Percentiles rank a stretch among this genome's conserved stretches.
Evolutionary conservation across 2,797 vertebrate genomes (phyloP).

Genomic region (Sciaenops ocellatus): DNA sequence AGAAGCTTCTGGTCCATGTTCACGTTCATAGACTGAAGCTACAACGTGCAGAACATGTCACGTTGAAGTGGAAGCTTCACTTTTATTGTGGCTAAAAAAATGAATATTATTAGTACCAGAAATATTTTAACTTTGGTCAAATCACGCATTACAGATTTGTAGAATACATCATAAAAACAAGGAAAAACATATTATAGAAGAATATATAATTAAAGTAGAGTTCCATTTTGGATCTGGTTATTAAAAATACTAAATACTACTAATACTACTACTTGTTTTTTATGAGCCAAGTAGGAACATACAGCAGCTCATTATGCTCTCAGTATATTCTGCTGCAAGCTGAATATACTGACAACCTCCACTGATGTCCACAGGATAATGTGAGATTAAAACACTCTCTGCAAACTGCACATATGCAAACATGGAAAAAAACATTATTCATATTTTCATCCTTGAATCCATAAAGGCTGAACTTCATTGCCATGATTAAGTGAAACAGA

Average conservation of each 20-base stretch:
- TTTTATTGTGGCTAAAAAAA: not conserved
- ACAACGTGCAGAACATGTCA: not conserved
- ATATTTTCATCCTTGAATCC: conserved; percentile 1
- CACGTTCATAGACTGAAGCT: not conserved
- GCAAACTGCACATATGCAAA: conserved; percentile 2
- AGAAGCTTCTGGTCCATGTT: conserved; percentile 7
- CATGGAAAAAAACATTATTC: conserved; percentile 8
- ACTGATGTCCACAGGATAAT: not conserved
- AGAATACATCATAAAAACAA: too few relatives aligned
- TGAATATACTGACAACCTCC: not conserved
- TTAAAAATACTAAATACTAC: too few relatives aligned
- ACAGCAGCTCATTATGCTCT: not conserved
- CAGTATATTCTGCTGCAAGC: not conserved
- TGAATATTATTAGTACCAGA: not conserved
- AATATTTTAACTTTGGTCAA: not conserved
- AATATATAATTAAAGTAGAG: too few relatives aligned
- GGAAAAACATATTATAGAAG: too few relatives aligned
- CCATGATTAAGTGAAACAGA: conserved; percentile 1
- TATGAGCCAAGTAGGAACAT: not conserved
- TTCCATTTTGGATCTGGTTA: too few relatives aligned
- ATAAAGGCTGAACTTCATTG: not conserved
- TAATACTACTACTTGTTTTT: too few relatives aligned
- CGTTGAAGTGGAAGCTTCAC: not conserved
- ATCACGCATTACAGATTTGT: too few relatives aligned
- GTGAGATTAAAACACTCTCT: not conserved